Evolutionary conservation across 2,113 vertebrate species (phyloP).

Genomic region (Prietella phreatophila): DNA sequence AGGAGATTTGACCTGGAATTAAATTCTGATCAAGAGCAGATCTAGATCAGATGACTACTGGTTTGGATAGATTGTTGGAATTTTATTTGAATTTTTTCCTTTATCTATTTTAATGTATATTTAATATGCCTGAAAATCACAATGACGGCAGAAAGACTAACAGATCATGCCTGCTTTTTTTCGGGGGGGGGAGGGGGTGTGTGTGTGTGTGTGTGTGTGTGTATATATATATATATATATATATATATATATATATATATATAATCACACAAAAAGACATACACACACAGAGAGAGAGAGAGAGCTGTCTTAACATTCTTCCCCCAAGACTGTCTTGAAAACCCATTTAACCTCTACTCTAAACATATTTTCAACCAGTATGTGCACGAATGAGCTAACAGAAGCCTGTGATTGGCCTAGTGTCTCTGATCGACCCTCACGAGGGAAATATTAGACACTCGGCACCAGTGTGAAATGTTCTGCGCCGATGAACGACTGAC

Average conservation of each 20-base stretch:
- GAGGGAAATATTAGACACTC: neutral
- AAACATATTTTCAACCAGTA: neutral
- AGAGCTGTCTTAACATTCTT: neutral
- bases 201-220: too few relatives aligned
- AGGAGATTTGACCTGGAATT: neutral
- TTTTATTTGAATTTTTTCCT: neutral
- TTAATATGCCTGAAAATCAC: neutral
- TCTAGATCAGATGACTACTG: neutral
- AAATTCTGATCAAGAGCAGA: neutral
- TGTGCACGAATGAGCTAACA: neutral
- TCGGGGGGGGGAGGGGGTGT: too few relatives aligned
- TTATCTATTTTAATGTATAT: neutral
- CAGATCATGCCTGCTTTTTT: neutral
- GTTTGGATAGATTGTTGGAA: neutral
- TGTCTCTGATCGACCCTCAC: neutral
- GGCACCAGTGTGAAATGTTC: neutral
- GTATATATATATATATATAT: too few relatives aligned
- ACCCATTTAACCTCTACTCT: neutral
- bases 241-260: neutral
- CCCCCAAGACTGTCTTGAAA: too few relatives aligned
- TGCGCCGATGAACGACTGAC: conserved; percentile 49
- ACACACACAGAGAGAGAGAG: too few relatives aligned
- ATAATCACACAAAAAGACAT: too few relatives aligned
- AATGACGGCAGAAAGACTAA: neutral
- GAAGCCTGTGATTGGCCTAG: neutral